Base-by-base conservation (phyloP, 2,113 vertebrate genomes). In the Oreotragus oreotragus region DNA sequence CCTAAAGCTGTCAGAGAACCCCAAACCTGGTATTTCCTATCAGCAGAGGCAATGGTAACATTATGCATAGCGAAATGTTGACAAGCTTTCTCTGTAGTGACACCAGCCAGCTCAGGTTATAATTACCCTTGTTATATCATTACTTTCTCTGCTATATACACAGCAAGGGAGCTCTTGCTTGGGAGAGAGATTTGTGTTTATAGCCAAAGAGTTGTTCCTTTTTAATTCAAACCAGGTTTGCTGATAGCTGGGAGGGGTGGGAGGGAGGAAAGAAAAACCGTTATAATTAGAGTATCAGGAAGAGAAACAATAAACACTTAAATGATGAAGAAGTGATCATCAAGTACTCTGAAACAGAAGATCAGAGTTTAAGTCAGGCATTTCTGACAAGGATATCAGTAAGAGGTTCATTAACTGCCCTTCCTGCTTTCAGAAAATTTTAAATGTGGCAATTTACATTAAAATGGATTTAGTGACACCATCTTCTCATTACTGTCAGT, bases 401-500 rank as follows among this genome's bases (percentile, higher is more conserved):
- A 94, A 53, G 58, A 93, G 98, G 98, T 98, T 99, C 99, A 98
- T 99, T 99, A 99, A 98, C 98, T 98, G 99, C 81, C 94, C 98
- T 98, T 94, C 92, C 88, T 98, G 96, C 97, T 98, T 97, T 97
- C 94, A 97, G 93, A 98, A 97, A 98, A 98, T 97, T 97, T 98
- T 97, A 97, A 98, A 98, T 97, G 97, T 66, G 51, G 92, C 98
- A 98, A 99, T 99, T 98, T 98, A 97, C 97, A 98, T 98, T 91
- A 98, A 98, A 98, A 99, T 98, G 84, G 95, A 98, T 98, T 99
- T 98, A 98, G 97, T 98, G 98, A 98, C 90, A 98, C 45, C 60
- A 94, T 39, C 98, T 98, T 97, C 98, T 99, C 97, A 97, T 98
- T 98, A 98, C 97, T 98, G 96, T 98, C 1, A 1, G 96, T 98